Conservation (phyloP, 2,797 vertebrate species). For the Harpagifer antarcticus region DNA sequence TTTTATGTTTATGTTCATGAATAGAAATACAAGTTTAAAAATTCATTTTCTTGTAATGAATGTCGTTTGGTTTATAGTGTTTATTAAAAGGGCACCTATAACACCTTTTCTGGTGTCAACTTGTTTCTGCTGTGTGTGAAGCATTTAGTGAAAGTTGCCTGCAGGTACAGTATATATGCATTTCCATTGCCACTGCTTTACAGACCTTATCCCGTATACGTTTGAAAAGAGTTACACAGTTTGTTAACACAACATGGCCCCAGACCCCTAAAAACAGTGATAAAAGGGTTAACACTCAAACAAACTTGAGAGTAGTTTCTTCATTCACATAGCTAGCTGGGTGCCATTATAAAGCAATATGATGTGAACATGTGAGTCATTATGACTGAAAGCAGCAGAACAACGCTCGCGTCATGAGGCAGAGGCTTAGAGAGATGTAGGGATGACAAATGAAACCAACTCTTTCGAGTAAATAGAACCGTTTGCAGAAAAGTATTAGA, state of each 20-base stretch:
- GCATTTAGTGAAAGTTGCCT: background rate
- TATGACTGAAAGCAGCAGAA: slow-evolving; percentile 20
- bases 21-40: background rate
- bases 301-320: slow-evolving; percentile 4
- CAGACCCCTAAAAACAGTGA: slow-evolving; percentile 10
- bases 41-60: background rate
- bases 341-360: slow-evolving; percentile 2
- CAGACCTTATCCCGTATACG: background rate
- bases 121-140: slow-evolving; percentile 7
- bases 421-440: background rate
- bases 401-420: background rate
- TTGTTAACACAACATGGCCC: background rate
- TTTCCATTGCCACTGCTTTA: slow-evolving; percentile 46
- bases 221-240: background rate
- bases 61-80: background rate
- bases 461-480: background rate
- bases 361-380: slow-evolving; percentile 28
- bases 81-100: background rate
- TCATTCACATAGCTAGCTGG: slow-evolving; percentile 8
- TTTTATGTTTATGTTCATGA: too few species aligned
- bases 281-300: slow-evolving; percentile 1
- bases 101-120: background rate
- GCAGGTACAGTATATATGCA: background rate
- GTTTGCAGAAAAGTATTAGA: background rate
- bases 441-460: background rate